These are phyloP conservation scores for Danaus chrysippus DNA, from an alignment of 2,888 invertebrate species.

Conservation along the genomic window DNA sequence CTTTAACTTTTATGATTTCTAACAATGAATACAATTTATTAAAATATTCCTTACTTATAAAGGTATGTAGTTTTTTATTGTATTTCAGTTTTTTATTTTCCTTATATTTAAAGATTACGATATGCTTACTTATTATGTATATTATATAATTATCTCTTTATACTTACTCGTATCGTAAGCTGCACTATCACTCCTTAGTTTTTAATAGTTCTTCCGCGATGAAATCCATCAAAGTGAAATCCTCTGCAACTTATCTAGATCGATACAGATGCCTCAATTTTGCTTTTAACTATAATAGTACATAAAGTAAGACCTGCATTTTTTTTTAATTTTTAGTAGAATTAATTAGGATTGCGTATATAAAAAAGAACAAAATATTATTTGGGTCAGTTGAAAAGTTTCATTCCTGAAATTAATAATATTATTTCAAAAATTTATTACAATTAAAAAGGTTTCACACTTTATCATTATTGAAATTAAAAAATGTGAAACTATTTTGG, in stretches of 20 bases:
- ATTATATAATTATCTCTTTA: background rate
- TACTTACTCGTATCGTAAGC: background rate
- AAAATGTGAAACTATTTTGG: constrained; percentile 1
- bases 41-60: too few relatives aligned
- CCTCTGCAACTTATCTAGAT: constrained; percentile 26
- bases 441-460: too few relatives aligned
- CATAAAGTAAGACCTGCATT: background rate
- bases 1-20: too few relatives aligned
- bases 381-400: too few relatives aligned
- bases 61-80: too few relatives aligned
- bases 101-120: background rate
- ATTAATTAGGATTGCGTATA: background rate
- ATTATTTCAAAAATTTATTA: too few relatives aligned
- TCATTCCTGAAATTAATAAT: too few relatives aligned
- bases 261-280: constrained; percentile 23
- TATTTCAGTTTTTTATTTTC: too few relatives aligned
- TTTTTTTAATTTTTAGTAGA: background rate
- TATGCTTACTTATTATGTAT: too few relatives aligned
- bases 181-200: constrained; percentile 15
- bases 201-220: constrained; percentile 22
- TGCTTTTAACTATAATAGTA: background rate
- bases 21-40: too few relatives aligned
- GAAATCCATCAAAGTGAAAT: constrained; percentile 28
- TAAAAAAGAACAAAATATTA: too few relatives aligned
- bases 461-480: too few relatives aligned